Base-by-base conservation (phyloP, 2,797 vertebrate genomes). In the Fistularia commersonii region DNA sequence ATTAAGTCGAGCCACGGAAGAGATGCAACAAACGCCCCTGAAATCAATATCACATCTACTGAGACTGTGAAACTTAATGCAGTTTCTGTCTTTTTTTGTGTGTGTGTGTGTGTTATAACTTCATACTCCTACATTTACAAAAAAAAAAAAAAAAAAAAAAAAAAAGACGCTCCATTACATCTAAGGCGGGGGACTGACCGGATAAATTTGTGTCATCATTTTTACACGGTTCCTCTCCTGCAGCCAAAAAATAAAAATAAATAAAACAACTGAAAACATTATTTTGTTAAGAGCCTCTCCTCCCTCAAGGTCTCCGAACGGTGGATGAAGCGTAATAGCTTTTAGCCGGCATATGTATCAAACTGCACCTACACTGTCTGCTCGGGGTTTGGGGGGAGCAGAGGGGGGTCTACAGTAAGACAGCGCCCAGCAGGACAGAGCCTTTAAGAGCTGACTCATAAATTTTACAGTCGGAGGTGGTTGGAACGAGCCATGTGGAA, bases 361-460 rank as follows among this genome's bases (percentile, higher is more conserved):
- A 53, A 44, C 43, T 57, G 48, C 66, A 64, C 63, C 77, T 70
- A 42, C 65, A 69, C 61, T 43, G 66, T 43, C 3, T 13, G 12
- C n/a, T 3, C 8, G 6, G 42, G 31, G 34, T 70, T 45, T 49
- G 44, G 59, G 68, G 66, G 61, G 47, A 52, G 51, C 13, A 1
- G 33, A 41, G 40, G 44, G 23, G n/a, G 8, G 52, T 45, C 47
- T 47, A 51, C 48, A 48, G 66, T 52, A 61, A 56, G 63, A 54
- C 71, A 64, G 56, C 79, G n/a, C n/a, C 50, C 85, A 82, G 80
- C 66, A 62, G 73, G 78, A 74, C 72, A 47, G 52, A 77, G 74
- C 60, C 69, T 74, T 75, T 66, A 80, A 84, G 74, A 86, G 84
- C 82, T 56, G 72, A 75, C 82, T 85, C 84, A 86, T 90, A 87